Evolutionary conservation across 2,797 vertebrate genomes (phyloP), one percentile per base, ranked within the genome.

Genomic region (Meda fulgida): DNA sequence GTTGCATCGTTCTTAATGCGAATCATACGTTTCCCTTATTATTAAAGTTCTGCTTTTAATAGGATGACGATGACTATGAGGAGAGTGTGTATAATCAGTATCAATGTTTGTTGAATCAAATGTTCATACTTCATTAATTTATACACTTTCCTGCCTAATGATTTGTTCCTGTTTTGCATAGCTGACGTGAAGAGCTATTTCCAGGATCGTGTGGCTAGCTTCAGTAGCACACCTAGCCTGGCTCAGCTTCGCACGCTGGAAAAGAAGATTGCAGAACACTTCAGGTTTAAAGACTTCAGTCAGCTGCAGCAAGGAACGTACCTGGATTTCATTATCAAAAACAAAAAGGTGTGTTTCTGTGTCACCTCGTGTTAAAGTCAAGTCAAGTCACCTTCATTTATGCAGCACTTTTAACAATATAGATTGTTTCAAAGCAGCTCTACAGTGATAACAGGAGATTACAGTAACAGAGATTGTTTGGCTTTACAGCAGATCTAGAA

Each of bases 281-380:
- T 95, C 80, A 89, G 91, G 16, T 89, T 94, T 78, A 92, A 89
- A 84, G 92, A 94, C 67, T 96, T 96, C 91, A 58, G 70, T 7
- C 92, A 90, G 77, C 90, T 96, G 46, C 91, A 93, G 53, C 92
- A 93, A 81, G 95, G 95, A 53, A 94, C 88, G 80, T 96, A 95
- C 81, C 89, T 96, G 80, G 93, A 95, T 3, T 96, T 95, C 88
- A 91, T 96, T 87, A 87, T 93, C 11, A 95, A 95, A 85, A 91
- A 96, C 84, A 84, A 83, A 46, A 78, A 70, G 66, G 58, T 81
- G 3, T 4, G 11, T 29, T 29, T 72, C 9, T 83, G 13, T 19
- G n/a, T 29, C 11, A 48, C 14, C 19, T 29, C 23, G 40, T 53
- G 26, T 51, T 13, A 13, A 0, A 43, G 11, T 13, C 14, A 0